These are phyloP conservation scores for Julus scanicus DNA, from an alignment of 2,888 invertebrate species.

Conservation along the genomic window DNA sequence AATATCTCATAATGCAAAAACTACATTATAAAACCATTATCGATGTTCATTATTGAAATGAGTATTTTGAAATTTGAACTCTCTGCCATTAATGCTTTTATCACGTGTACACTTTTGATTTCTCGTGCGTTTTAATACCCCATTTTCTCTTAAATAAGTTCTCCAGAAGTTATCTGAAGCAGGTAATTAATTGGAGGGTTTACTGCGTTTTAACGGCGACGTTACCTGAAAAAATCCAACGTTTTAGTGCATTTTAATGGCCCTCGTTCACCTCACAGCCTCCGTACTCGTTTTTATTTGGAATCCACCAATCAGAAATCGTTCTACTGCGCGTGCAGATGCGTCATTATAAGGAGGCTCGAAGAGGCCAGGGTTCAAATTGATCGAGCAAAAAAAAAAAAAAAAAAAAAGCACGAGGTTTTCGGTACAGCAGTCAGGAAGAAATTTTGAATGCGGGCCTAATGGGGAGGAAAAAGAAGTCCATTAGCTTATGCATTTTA, in stretches of 20 bases:
- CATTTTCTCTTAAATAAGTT: background rate
- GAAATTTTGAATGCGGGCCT: too few relatives aligned
- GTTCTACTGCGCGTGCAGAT: background rate
- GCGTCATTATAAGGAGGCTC: background rate
- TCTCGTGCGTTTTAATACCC: background rate
- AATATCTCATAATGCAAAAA: too few relatives aligned
- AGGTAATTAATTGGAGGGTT: background rate
- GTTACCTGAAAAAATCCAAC: background rate
- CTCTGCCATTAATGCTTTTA: too few relatives aligned
- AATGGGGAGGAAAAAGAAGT: background rate
- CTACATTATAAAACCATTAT: too few relatives aligned
- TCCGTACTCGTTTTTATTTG: background rate
- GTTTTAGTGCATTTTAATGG: background rate
- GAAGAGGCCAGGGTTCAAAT: background rate
- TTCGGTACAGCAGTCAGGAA: too few relatives aligned
- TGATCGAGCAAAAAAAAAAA: background rate
- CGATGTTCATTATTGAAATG: too few relatives aligned
- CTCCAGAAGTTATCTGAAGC: background rate
- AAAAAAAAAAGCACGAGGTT: background rate
- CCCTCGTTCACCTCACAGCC: background rate
- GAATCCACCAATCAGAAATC: too few relatives aligned
- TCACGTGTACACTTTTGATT: too few relatives aligned
- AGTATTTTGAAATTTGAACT: too few relatives aligned
- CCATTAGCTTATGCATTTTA: conserved; percentile 28
- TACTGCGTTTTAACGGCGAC: background rate